Conservation (phyloP, 2,888 invertebrate species). For the Chironomus tentans region DNA sequence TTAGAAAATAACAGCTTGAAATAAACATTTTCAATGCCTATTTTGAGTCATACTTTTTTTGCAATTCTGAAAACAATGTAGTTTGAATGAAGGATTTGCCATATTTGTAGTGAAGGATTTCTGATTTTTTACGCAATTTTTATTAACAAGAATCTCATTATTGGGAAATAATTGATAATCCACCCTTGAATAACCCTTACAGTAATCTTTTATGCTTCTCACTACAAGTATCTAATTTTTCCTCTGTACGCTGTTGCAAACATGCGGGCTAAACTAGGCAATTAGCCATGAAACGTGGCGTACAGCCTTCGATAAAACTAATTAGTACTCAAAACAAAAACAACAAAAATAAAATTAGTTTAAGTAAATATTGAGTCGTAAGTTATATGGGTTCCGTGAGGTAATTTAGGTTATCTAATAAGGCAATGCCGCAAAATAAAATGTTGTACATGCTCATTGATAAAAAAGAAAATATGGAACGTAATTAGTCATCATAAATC, state of each 20-base stretch:
- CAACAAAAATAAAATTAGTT: neutral
- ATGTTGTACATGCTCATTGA: neutral
- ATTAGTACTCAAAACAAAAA: neutral
- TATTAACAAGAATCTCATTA: neutral
- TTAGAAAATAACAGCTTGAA: no score
- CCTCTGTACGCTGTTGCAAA: neutral
- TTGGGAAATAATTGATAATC: neutral
- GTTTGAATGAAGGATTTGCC: neutral
- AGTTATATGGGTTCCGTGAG: neutral
- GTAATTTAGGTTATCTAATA: neutral
- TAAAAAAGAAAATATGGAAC: neutral
- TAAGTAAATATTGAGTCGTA: neutral
- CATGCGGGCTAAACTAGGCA: neutral
- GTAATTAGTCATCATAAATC: neutral
- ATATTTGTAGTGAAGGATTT: neutral
- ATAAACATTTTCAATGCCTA: no score
- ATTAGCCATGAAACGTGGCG: slow-evolving; percentile 4
- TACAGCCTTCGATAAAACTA: slow-evolving; percentile 10
- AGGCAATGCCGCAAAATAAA: neutral
- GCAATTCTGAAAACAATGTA: no score
- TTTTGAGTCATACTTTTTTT: neutral
- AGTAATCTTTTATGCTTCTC: neutral
- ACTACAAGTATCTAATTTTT: neutral
- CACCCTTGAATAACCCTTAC: slow-evolving; percentile 10
- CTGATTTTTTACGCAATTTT: neutral